Evolutionary conservation across 2,888 invertebrate species (phyloP).

Genomic region (Neocrepidodera transversa): DNA sequence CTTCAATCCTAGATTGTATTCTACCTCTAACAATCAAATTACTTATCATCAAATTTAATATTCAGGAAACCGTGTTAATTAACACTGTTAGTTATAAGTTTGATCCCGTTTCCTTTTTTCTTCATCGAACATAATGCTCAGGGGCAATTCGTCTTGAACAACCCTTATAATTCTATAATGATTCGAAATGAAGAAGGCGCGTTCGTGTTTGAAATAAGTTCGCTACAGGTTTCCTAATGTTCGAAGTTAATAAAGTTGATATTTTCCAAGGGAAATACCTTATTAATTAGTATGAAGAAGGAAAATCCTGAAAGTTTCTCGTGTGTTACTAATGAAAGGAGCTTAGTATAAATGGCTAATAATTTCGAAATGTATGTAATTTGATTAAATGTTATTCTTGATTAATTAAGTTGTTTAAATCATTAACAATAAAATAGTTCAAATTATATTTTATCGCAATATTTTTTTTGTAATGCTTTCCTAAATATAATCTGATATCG

Average conservation of each 20-base stretch:
- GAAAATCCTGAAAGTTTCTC: slow-evolving; percentile 14
- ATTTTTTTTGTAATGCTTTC: no score
- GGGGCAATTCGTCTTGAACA: slow-evolving; percentile 4
- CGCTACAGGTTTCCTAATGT: slow-evolving; percentile 20
- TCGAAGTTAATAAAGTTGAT: slow-evolving; percentile 25
- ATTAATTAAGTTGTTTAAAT: no score
- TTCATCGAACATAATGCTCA: slow-evolving; percentile 8
- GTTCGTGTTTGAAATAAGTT: slow-evolving; percentile 6
- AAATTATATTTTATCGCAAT: no score
- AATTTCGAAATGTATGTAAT: no score
- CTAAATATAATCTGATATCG: no score
- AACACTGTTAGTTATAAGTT: slow-evolving; percentile 6
- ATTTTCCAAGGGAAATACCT: slow-evolving; percentile 23
- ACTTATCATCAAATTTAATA: slow-evolving; percentile 1
- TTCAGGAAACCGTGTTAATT: slow-evolving; percentile 4
- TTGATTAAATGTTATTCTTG: no score
- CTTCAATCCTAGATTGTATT: no score
- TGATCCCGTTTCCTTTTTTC: not conserved
- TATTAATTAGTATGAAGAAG: slow-evolving; percentile 21
- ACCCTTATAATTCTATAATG: slow-evolving; percentile 13
- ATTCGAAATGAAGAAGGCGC: slow-evolving; percentile 9
- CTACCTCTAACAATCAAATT: not conserved
- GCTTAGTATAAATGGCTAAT: no score
- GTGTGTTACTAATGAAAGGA: slow-evolving; percentile 18
- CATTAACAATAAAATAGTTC: no score